phyloP scores from a whole-genome alignment of 2,797 vertebrate species.

The Lemur catta region DNA sequence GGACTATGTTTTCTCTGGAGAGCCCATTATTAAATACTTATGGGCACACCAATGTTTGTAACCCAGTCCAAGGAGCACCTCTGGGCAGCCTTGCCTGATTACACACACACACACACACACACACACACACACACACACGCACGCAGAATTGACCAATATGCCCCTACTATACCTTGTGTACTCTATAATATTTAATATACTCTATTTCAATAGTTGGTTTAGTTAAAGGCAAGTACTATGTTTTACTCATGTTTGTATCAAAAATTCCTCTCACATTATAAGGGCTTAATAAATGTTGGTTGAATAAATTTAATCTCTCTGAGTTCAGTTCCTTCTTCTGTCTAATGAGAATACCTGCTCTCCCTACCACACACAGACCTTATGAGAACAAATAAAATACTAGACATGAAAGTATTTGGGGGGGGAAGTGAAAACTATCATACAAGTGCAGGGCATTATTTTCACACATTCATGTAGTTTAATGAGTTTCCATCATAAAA shows the following conservation, averaged over 20 bases:
- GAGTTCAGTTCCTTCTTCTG: constrained; percentile 27
- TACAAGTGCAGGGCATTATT: constrained; percentile 30
- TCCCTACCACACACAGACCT: constrained; percentile 4
- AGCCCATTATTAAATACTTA: background rate
- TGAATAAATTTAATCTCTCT: background rate
- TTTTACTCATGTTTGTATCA: background rate
- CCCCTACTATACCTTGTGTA: background rate
- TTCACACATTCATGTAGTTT: constrained; percentile 38
- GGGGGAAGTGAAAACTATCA: constrained; percentile 15
- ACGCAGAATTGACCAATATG: background rate
- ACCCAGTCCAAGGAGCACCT: background rate
- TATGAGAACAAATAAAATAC: constrained; percentile 36
- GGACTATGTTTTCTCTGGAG: background rate
- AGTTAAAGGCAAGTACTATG: background rate
- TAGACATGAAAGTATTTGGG: constrained; percentile 27
- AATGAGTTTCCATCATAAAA: constrained; percentile 60
- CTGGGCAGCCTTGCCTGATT: background rate
- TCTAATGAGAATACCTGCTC: constrained; percentile 28
- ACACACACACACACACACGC: background rate
- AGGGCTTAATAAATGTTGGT: constrained; percentile 14
- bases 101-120: background rate
- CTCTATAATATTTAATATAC: background rate
- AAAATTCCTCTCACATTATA: background rate
- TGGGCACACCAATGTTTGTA: background rate
- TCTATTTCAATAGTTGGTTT: background rate